Percentiles rank a stretch among this genome's conserved stretches.
phyloP scores from a whole-genome alignment of 2,888 invertebrate genomes.

The Trichogramma evanescens region DNA sequence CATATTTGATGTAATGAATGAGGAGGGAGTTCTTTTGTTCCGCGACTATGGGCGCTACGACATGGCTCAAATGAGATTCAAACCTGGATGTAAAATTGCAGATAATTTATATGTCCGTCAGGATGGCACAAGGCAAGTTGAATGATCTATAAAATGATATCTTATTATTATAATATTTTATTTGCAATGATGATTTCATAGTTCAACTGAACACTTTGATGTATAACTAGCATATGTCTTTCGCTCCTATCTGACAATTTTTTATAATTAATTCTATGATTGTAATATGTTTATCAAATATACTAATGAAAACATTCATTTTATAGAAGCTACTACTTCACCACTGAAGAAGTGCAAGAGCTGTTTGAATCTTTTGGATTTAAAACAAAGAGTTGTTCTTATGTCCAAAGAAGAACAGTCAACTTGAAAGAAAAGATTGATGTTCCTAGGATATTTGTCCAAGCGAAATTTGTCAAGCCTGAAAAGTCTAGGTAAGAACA shows the following conservation, averaged over 20 bases:
- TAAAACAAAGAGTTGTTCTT: constrained; percentile 60
- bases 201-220: constrained; percentile 20
- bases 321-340: constrained; percentile 73
- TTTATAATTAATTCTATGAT: neutral
- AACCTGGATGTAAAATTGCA: constrained; percentile 82
- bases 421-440: constrained; percentile 88
- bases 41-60: constrained; percentile 93
- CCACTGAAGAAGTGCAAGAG: constrained; percentile 60
- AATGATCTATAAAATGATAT: neutral
- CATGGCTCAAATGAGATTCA: constrained; percentile 92
- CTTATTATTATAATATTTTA: neutral
- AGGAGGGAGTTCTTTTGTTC: constrained; percentile 77
- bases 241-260: constrained; percentile 19
- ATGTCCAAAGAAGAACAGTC: constrained; percentile 80
- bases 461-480: constrained; percentile 71
- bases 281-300: constrained; percentile 1
- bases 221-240: constrained; percentile 15
- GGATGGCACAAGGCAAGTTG: constrained; percentile 81
- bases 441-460: constrained; percentile 88
- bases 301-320: constrained; percentile 11
- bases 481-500: constrained; percentile 19
- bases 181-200: constrained; percentile 19
- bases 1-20: constrained; percentile 59
- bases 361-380: constrained; percentile 69
- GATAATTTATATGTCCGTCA: constrained; percentile 94